Conservation (phyloP, 2,113 vertebrate genomes). For the Arenaria interpres region DNA sequence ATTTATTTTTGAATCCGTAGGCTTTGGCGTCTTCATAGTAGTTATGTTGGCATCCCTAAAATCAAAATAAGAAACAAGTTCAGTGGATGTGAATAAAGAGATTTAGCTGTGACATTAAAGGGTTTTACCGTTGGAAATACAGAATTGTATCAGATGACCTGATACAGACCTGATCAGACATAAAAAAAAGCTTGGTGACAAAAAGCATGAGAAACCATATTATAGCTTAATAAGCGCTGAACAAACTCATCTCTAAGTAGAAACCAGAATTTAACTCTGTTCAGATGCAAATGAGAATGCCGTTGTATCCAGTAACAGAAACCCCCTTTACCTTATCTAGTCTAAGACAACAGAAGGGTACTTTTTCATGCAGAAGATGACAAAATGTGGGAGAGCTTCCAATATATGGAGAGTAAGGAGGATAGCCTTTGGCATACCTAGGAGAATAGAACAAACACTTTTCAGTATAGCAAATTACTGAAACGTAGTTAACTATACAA, state of each 20-base stretch:
- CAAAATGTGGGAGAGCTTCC: conserved; percentile 97
- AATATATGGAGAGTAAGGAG: conserved; percentile 96
- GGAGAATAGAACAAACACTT: background rate
- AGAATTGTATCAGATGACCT: background rate
- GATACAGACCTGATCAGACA: background rate
- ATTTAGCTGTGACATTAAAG: background rate
- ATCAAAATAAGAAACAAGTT: background rate
- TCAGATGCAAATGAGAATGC: background rate
- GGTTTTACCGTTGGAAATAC: background rate
- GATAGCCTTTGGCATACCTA: conserved; percentile 95
- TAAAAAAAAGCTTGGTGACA: background rate
- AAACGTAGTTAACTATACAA: background rate
- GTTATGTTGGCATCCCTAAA: conserved; percentile 94
- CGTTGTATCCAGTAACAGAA: background rate
- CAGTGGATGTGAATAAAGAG: background rate
- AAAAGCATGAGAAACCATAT: background rate
- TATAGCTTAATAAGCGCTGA: background rate
- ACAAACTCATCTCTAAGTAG: background rate
- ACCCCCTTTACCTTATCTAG: conserved; percentile 85
- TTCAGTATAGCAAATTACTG: background rate
- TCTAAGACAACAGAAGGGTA: conserved; percentile 92
- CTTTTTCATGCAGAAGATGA: conserved; percentile 93
- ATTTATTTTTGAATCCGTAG: conserved; percentile 96
- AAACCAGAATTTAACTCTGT: background rate
- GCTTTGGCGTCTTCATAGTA: conserved; percentile 95